phyloP scores from a whole-genome alignment of 1,140 invertebrate genomes.

The Aphis craccivora region DNA sequence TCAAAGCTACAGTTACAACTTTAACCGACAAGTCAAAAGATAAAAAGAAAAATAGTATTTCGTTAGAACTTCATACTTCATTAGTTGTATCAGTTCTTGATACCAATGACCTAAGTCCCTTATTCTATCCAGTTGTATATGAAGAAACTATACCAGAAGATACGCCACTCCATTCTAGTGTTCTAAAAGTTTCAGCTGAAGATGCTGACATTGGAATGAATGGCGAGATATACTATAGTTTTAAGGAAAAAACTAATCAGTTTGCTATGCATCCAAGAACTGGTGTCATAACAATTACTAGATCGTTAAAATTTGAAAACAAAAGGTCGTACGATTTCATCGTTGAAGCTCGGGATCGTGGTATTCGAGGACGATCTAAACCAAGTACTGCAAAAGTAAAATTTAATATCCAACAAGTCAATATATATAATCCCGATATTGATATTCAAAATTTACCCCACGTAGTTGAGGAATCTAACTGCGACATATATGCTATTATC shows the following conservation, averaged over 20 bases:
- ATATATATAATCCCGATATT: constrained; percentile 86
- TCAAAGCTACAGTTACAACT: constrained; percentile 75
- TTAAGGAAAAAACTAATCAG: constrained; percentile 82
- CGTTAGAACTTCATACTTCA: constrained; percentile 74
- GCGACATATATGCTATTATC: constrained; percentile 89
- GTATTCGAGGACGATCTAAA: constrained; percentile 70
- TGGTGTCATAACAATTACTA: constrained; percentile 85
- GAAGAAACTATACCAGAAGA: constrained; percentile 89
- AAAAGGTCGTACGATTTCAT: constrained; percentile 75
- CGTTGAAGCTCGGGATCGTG: constrained; percentile 85
- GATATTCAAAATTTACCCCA: constrained; percentile 79
- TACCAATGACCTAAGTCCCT: constrained; percentile 89
- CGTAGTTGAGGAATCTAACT: constrained; percentile 83
- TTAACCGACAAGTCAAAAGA: constrained; percentile 64
- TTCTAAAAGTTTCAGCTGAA: constrained; percentile 81
- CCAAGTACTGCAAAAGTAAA: constrained; percentile 77
- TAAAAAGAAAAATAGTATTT: constrained; percentile 67
- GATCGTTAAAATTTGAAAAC: constrained; percentile 75
- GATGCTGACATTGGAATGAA: constrained; percentile 94
- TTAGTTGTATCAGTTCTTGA: constrained; percentile 85
- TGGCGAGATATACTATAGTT: constrained; percentile 95
- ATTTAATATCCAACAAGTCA: constrained; percentile 84
- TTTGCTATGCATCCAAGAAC: constrained; percentile 93
- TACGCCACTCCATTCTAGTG: constrained; percentile 80
- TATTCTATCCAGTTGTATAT: constrained; percentile 89